Evolutionary conservation across 1,140 invertebrate genomes (phyloP).

Genomic region (Caenorhabditis tropicalis): DNA sequence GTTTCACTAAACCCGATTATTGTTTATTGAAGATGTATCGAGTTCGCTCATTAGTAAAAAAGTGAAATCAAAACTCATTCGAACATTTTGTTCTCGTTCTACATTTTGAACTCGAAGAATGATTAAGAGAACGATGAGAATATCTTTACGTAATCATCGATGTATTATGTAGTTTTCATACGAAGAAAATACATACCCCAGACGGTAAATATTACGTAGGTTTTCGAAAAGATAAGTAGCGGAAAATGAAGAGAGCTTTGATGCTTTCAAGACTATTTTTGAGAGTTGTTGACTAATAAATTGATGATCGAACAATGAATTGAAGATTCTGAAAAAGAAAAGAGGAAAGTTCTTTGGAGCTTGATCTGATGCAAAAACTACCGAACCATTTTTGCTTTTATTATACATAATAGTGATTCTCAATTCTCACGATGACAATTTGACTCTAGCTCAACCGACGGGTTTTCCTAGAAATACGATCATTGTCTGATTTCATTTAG

Average conservation of each 20-base stretch:
- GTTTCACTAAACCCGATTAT: neutral
- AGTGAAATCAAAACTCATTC: no score
- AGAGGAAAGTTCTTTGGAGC: neutral
- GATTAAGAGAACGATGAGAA: neutral
- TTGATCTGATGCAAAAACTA: neutral
- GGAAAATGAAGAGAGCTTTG: neutral
- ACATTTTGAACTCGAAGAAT: neutral
- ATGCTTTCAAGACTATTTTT: neutral
- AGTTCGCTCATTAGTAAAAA: neutral
- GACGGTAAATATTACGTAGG: neutral
- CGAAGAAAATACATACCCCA: neutral
- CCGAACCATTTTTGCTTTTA: no score
- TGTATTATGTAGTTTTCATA: no score
- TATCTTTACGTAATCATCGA: neutral
- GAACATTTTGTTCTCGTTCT: no score
- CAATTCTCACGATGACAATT: no score
- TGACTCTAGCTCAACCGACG: no score
- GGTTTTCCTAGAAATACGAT: no score
- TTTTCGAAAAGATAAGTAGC: neutral
- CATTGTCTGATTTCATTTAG: no score
- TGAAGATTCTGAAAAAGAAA: neutral
- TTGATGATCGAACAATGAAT: conserved; percentile 2
- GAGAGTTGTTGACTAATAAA: neutral
- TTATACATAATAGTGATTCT: no score
- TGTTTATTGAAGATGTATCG: neutral